Evolutionary conservation across 2,113 vertebrate genomes (phyloP), one percentile per base, ranked within the genome.

Genomic region (Lepisosteus osseus): DNA sequence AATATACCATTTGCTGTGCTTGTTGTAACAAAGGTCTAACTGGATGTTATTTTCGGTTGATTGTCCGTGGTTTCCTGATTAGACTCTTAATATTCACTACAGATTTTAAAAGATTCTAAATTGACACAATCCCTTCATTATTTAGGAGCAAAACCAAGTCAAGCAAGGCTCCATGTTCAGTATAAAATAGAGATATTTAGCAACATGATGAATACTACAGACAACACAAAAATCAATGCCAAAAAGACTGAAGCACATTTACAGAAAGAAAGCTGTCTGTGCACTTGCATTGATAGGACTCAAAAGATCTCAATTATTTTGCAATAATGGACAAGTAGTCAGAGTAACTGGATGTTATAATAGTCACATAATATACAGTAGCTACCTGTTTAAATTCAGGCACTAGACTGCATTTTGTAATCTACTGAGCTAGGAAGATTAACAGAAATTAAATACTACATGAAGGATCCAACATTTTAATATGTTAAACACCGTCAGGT

Each of bases 341-440:
- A 29, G 29, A 29, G 29, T 29, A 29, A 29, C 29, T 29, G 29
- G 29, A 29, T 29, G 29, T 29, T 54, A 13, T 7, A 45, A 61
- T 40, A 62, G n/a, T 55, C 7, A 44, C 17, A 42, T 51, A 17
- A 73, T 62, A 9, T 40, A 65, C 62, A 64, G 66, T n/a, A 61
- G 67, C 69, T 76, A 76, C 59, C 74, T 68, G 69, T 61, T 68
- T 77, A 70, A 63, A 43, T 70, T 66, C 75, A 54, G 70, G 72
- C 44, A 74, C 56, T 69, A 76, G 44, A 75, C 72, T 69, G 70
- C 72, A 57, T 76, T 75, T 68, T 40, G 56, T 75, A 68, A 51
- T 79, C 73, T 69, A 73, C 45, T 72, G 78, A 80, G 76, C 78
- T 82, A 75, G 72, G 67, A 62, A 80, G 64, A 72, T 74, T 64